Base-by-base conservation (phyloP, 1,140 invertebrate species). In the Penaeus chinensis region DNA sequence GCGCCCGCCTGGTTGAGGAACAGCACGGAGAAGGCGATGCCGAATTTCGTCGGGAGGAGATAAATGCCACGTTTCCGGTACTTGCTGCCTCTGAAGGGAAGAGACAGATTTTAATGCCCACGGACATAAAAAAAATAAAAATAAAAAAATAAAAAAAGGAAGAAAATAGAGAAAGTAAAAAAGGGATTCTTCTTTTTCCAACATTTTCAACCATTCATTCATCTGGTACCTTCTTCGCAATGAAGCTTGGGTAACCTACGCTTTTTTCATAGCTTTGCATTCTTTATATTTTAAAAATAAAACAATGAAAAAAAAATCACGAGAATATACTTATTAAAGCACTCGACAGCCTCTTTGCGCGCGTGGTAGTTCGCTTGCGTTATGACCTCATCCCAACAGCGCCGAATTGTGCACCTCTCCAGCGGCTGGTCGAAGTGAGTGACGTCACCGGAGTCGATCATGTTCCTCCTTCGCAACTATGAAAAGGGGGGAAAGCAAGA, bases 1-100 rank as follows among this genome's bases (percentile, higher is more conserved):
- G 97, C 96, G 60, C 96, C 97, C 27, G 94, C 95, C 93, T 99
- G 98, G 92, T 99, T 99, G 65, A 99, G 92, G 90, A 96, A 95
- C 82, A 94, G 92, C 13, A 95, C 93, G 1, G 95, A 95, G 91
- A 98, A 99, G 0, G 96, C 95, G 85, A 98, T 95, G 2, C 97
- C 97, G 92, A 96, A 99, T 92, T 96, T 98, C 0, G 96, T 96
- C 37, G 98, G 97, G 22, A 97, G 94, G 16, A 98, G 91, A 0
- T 95, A 93, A 4, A 99, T 94, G 19, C 98, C 98, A 16, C 96
- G 94, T 92, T 99, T 99, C 81, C 86, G n/a, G 84, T 87, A 81
- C 19, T 47, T 61, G 63, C 85, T 62, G 5, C 37, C 69, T 27
- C 85, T 86, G 71, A 13, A 1, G 61, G 37, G 74, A 42, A 42